phyloP scores from a whole-genome alignment of 1,140 invertebrate species.

The Drosophila parabipectinata region DNA sequence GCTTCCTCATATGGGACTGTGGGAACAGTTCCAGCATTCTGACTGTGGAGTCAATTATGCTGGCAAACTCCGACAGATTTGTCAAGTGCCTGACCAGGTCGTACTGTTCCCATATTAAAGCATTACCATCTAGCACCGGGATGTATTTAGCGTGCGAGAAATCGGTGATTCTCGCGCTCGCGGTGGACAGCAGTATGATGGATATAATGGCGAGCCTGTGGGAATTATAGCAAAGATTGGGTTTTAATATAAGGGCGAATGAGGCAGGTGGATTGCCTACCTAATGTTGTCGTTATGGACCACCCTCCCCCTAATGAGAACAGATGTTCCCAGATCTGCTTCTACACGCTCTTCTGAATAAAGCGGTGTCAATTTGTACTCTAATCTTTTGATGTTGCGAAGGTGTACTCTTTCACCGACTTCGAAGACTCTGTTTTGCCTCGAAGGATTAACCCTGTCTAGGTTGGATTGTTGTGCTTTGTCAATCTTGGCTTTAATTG shows the following conservation, averaged over 20 bases:
- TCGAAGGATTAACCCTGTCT: neutral
- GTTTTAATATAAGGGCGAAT: no score
- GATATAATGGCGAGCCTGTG: neutral
- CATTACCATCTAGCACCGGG: conserved; percentile 5
- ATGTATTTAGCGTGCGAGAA: conserved; percentile 31
- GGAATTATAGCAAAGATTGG: neutral
- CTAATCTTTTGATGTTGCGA: no score
- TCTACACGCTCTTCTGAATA: neutral
- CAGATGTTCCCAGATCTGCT: conserved; percentile 6
- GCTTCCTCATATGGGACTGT: conserved; percentile 1
- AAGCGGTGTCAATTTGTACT: neutral
- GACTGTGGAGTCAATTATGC: conserved; percentile 1
- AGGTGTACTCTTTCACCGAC: neutral
- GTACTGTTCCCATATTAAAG: conserved; percentile 5
- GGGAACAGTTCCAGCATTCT: neutral
- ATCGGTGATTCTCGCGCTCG: conserved; percentile 19
- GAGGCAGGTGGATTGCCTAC: neutral
- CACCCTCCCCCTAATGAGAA: conserved; percentile 5
- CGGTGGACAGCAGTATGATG: neutral
- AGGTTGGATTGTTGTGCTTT: neutral
- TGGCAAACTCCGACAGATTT: conserved; percentile 6
- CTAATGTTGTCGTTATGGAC: neutral
- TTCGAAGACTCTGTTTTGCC: neutral
- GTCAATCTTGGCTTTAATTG: conserved; percentile 1
- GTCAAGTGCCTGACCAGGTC: conserved; percentile 5